Evolutionary conservation across 2,888 invertebrate species (phyloP), one percentile per base, ranked within the genome.

Genomic region (Dicranocentrus wangi): DNA sequence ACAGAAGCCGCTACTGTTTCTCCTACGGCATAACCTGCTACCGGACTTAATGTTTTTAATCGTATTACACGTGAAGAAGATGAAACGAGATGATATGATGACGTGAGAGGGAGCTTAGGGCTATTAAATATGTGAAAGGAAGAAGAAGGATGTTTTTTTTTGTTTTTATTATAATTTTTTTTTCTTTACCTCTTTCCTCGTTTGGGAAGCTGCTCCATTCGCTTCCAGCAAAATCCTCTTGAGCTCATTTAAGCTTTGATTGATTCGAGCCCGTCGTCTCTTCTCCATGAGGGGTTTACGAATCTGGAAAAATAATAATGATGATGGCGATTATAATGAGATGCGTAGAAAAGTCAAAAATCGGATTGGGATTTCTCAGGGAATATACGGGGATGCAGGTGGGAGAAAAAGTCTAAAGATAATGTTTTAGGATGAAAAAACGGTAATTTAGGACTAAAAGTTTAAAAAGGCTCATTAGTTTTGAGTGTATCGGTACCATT

Each of bases 211-310:
- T 60, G 76, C 81, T 60, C 82, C 81, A 5, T 81, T 87, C 2
- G 87, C 87, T 78, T 90, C 89, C 65, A 91, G 86, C 23, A 91
- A 88, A 66, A 91, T 89, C 83, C 89, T 88, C 87, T 91, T 91
- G 39, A 91, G 87, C n/a, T 89, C 89, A 85, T 91, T 90, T 68
- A 91, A 87, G 76, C 90, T 90, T 84, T 91, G 90, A 87, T 91
- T 91, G 82, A 91, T 91, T 82, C 91, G 87, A 0, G 90, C 90
- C 8, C 91, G 88, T 1, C 91, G 88, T 83, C 90, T 89, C 84
- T 90, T 91, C 87, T 91, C 91, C 90, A 91, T 91, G 65, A 91
- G 85, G 0, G 91, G 91, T 87, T 91, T 91, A 19, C 90, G 88
- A 63, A 90, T 89, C 87, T 86, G 32, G 32, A 32, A 32, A 32